These are phyloP conservation scores for Agrochola lota DNA, from an alignment of 2,888 invertebrate genomes.

Conservation along the genomic window DNA sequence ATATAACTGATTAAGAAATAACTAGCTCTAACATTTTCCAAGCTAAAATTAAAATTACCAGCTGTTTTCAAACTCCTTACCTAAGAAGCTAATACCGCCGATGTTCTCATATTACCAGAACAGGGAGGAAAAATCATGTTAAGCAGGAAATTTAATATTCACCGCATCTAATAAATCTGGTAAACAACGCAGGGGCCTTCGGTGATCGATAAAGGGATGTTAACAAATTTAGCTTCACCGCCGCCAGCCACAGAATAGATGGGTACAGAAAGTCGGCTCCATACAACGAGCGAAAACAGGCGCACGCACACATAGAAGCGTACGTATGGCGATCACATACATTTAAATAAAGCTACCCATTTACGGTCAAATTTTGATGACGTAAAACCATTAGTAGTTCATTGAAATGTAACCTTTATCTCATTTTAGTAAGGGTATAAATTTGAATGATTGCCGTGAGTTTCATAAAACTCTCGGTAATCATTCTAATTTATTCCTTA, in stretches of 20 bases:
- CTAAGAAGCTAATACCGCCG: not conserved
- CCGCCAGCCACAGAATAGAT: not conserved
- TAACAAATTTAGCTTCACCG: constrained; percentile 49
- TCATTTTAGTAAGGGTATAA: too few relatives aligned
- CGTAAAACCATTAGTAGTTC: not conserved
- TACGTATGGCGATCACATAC: not conserved
- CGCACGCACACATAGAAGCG: not conserved
- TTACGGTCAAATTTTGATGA: not conserved
- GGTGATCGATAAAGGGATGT: constrained; percentile 52
- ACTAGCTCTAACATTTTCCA: too few relatives aligned
- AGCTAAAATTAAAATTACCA: not conserved
- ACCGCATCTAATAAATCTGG: constrained; percentile 50
- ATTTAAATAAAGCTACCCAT: not conserved
- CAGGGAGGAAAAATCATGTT: constrained; percentile 49
- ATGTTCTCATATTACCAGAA: constrained; percentile 13
- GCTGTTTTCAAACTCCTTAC: constrained; percentile 12
- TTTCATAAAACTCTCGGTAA: too few relatives aligned
- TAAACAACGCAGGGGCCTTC: constrained; percentile 52
- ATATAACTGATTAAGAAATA: too few relatives aligned
- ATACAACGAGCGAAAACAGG: not conserved
- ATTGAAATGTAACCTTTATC: too few relatives aligned
- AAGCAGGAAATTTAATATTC: constrained; percentile 57
- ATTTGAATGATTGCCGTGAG: too few relatives aligned
- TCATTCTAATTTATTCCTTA: too few relatives aligned
- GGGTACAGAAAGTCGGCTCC: not conserved